Percentiles rank a stretch among this genome's conserved stretches.
Conservation (phyloP, 2,888 invertebrate species). For the Teleiodes luculella region DNA sequence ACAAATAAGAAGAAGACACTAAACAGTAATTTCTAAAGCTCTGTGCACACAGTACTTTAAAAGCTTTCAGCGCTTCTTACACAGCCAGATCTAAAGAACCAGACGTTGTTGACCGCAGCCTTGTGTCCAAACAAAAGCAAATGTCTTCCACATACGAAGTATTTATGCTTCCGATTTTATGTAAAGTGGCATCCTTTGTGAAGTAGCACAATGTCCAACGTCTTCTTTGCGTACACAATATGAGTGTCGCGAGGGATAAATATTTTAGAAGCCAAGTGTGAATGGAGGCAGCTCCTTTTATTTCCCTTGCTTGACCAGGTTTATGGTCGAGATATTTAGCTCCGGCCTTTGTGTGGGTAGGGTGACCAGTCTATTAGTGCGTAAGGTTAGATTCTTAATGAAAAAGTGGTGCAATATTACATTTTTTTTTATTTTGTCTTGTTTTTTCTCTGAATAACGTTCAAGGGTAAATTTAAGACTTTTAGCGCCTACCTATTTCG, state of each 20-base stretch:
- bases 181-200: slow-evolving; percentile 9
- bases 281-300: slow-evolving; percentile 60
- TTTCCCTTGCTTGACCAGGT: slow-evolving; percentile 51
- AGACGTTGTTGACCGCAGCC: not conserved
- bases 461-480: too few species aligned
- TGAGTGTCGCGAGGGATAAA: slow-evolving; percentile 35
- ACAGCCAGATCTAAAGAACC: not conserved
- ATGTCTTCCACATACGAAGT: slow-evolving; percentile 1
- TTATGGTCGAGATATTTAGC: slow-evolving; percentile 40
- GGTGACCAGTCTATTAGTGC: slow-evolving; percentile 27
- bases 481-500: too few species aligned
- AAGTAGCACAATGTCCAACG: slow-evolving; percentile 15
- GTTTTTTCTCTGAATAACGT: too few species aligned
- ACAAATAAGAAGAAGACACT: too few species aligned
- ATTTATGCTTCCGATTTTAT: slow-evolving; percentile 16
- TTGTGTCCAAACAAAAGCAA: slow-evolving; percentile 1
- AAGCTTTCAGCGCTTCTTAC: not conserved
- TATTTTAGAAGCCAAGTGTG: slow-evolving; percentile 70
- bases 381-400: not conserved
- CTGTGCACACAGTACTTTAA: not conserved
- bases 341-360: slow-evolving; percentile 41
- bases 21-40: not conserved
- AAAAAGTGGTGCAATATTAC: not conserved
- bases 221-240: slow-evolving; percentile 13
- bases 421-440: too few species aligned